Conservation (phyloP, 1,140 invertebrate species). For the Bombus turneri region DNA sequence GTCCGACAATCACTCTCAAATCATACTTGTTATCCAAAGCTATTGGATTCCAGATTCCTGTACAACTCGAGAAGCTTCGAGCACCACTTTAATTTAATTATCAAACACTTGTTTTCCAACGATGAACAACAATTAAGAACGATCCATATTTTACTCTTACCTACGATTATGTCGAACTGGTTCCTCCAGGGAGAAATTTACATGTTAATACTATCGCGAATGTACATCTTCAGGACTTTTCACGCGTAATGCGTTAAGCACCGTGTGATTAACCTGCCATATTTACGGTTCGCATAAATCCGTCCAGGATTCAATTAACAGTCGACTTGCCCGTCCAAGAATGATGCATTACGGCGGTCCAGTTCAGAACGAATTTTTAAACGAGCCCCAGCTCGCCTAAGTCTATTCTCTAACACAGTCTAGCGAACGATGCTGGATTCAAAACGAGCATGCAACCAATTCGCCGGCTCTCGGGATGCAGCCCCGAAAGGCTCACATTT, state of each 20-base stretch:
- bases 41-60: no score
- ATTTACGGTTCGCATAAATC: conserved; percentile 45
- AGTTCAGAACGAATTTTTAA: conserved; percentile 36
- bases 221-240: not conserved
- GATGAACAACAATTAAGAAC: conserved; percentile 3
- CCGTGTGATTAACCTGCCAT: conserved; percentile 26
- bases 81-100: not conserved
- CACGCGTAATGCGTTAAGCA: conserved; percentile 3
- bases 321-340: not conserved
- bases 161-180: conserved; percentile 2
- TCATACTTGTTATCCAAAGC: no score
- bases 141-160: not conserved
- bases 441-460: not conserved
- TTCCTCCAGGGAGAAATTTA: conserved; percentile 5
- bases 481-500: not conserved
- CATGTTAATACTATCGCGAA: conserved; percentile 24
- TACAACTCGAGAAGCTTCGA: not conserved
- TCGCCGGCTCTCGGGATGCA: no score
- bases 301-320: conserved; percentile 38
- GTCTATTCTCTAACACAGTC: not conserved
- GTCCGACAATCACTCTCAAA: not conserved
- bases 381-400: not conserved
- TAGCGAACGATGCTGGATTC: not conserved
- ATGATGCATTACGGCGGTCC: conserved; percentile 29
- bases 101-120: not conserved